Conservation (phyloP, 2,888 invertebrate genomes). For the Zygaena filipendulae region DNA sequence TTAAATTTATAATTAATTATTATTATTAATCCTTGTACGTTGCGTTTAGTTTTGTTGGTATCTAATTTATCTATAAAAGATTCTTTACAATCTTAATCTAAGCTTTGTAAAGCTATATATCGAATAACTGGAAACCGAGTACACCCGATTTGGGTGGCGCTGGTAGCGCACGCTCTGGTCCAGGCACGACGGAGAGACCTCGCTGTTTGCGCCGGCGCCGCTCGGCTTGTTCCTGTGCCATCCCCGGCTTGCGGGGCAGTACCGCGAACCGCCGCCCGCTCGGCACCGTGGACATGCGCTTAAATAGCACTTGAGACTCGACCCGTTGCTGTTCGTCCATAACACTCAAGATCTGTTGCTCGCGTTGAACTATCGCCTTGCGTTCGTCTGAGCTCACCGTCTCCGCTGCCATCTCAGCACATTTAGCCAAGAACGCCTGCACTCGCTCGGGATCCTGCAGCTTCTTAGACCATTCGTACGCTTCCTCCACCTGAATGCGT, state of each 20-base stretch:
- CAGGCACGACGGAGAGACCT: slow-evolving; percentile 48
- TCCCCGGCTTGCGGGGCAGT: slow-evolving; percentile 35
- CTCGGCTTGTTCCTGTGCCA: slow-evolving; percentile 26
- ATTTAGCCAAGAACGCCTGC: slow-evolving; percentile 47
- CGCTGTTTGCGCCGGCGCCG: slow-evolving; percentile 39
- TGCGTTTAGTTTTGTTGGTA: too few relatives aligned
- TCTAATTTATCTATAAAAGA: too few relatives aligned
- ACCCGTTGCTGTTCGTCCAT: slow-evolving; percentile 39
- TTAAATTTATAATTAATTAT: too few relatives aligned
- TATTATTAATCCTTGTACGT: too few relatives aligned
- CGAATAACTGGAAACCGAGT: slow-evolving; percentile 46
- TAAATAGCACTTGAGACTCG: slow-evolving; percentile 45
- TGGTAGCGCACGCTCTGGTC: slow-evolving; percentile 35
- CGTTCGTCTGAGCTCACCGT: slow-evolving; percentile 42
- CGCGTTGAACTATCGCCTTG: slow-evolving; percentile 42
- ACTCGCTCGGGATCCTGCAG: slow-evolving; percentile 46
- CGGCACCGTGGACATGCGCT: slow-evolving; percentile 50
- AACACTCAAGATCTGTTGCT: slow-evolving; percentile 37
- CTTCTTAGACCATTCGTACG: slow-evolving; percentile 47
- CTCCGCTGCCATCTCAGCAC: slow-evolving; percentile 44
- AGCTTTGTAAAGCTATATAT: too few relatives aligned
- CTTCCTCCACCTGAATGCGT: slow-evolving; percentile 50
- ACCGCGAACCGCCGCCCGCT: slow-evolving; percentile 45
- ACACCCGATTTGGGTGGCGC: slow-evolving; percentile 34
- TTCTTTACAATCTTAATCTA: too few relatives aligned